These are phyloP conservation scores for Casuarius casuarius DNA, from an alignment of 2,113 vertebrate genomes.

Conservation along the genomic window DNA sequence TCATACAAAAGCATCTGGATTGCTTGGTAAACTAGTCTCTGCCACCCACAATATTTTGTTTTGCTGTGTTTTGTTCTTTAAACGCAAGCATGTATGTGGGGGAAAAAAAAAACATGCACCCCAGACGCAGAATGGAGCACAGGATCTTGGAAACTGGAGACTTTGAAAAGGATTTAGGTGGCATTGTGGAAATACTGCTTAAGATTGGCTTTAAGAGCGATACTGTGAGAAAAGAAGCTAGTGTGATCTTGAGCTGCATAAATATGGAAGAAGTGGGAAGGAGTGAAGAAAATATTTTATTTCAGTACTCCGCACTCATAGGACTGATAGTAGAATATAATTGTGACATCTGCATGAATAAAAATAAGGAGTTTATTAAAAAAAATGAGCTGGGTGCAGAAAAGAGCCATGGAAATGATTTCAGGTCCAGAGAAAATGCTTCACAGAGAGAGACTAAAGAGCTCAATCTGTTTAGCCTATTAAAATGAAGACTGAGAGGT, in stretches of 20 bases:
- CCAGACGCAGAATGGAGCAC: background rate
- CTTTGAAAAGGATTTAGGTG: background rate
- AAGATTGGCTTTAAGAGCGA: background rate
- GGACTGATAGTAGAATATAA: background rate
- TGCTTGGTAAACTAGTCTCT: background rate
- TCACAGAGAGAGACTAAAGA: slow-evolving; percentile 59
- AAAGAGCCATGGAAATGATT: slow-evolving; percentile 44
- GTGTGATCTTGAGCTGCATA: background rate
- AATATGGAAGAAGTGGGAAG: background rate
- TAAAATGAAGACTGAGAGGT: slow-evolving; percentile 67
- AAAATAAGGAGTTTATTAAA: slow-evolving; percentile 58
- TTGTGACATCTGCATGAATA: slow-evolving; percentile 43
- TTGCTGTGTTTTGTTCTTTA: background rate
- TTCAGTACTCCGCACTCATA: background rate
- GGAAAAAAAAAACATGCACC: background rate
- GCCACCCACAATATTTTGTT: background rate
- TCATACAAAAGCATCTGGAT: background rate
- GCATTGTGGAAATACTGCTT: background rate
- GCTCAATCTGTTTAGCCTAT: slow-evolving; percentile 67
- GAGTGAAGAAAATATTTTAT: slow-evolving; percentile 3
- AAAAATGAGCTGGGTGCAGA: slow-evolving; percentile 41
- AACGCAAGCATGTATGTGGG: background rate
- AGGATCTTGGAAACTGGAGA: background rate
- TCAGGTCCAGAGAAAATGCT: slow-evolving; percentile 51
- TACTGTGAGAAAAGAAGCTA: background rate